phyloP scores from a whole-genome alignment of 1,140 invertebrate species.

The Pomacea maculata region DNA sequence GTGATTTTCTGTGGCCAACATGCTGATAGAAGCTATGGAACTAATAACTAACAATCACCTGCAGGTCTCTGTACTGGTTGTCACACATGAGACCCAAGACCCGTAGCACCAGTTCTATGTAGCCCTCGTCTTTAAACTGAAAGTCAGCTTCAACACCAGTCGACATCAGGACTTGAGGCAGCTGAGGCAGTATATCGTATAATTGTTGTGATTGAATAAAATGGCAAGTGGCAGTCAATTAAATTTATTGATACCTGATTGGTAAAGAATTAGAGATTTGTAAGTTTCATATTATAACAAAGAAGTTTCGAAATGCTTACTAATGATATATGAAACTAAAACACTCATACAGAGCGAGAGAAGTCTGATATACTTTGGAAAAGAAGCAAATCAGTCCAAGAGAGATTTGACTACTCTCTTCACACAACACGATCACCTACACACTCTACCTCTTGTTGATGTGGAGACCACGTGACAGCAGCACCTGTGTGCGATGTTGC shows the following conservation, averaged over 20 bases:
- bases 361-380: too few species aligned
- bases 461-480: background rate
- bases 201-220: background rate
- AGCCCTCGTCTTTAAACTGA: conserved; percentile 60
- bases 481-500: background rate
- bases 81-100: conserved; percentile 65
- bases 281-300: too few species aligned
- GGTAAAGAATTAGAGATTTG: too few species aligned
- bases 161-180: background rate
- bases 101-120: conserved; percentile 58
- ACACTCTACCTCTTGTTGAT: background rate
- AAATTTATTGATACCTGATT: too few species aligned
- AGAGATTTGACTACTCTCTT: too few species aligned
- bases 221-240: background rate
- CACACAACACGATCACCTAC: too few species aligned
- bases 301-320: background rate
- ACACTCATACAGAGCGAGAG: background rate
- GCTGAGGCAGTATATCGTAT: background rate
- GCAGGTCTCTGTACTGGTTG: conserved; percentile 58
- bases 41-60: conserved; percentile 40
- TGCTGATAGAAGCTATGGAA: too few species aligned
- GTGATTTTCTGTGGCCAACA: too few species aligned
- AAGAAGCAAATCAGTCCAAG: too few species aligned
- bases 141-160: conserved; percentile 27
- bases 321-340: background rate